Base-by-base conservation (phyloP, 2,797 vertebrate genomes). In the Oceanodroma leucorhoa region DNA sequence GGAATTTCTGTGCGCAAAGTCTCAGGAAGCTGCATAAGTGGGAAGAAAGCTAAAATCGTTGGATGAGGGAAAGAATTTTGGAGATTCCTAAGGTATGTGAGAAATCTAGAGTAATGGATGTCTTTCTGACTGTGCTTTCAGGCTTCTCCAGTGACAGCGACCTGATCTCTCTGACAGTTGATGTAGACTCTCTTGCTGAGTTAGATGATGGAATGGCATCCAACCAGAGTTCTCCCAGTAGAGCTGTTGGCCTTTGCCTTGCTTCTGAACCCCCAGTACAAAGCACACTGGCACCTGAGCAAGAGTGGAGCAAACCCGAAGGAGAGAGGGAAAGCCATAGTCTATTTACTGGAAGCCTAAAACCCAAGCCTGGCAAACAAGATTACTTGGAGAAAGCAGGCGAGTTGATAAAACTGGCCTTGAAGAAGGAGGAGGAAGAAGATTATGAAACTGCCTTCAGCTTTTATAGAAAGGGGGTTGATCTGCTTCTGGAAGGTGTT, bases 161-260 rank as follows among this genome's bases (percentile, higher is more conserved):
- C 97, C 96, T 99, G 97, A 97, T 98, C 91, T 99, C 99, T 81
- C 97, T 99, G 86, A 98, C 98, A 60, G 98, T 99, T 3, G 99
- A 99, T 92, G 97, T 98, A 78, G 99, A 99, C 96, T 99, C 99
- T 96, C 97, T 99, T 87, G 97, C 98, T 1, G 99, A 98, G 81
- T 78, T 99, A 89, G 99, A 99, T 76, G 99, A 99, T 99, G 99
- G 99, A 98, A 99, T 99, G 99, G 99, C 99, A 98, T 99, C 99
- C 96, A 98, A 98, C 89, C 98, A 98, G 86, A 98, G 98, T 95
- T 99, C 99, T 96, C 99, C 99, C 95, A 98, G 98, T 93, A 98
- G 98, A 96, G 96, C 97, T 95, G 97, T 97, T 53, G 98, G 98
- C 93, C 96, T 97, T 89, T 97, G 88, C 93, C 94, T 98, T 45